A percentile compares a stretch with the other conserved stretches of the same genome.
These are phyloP conservation scores for Elysia crispata DNA, from an alignment of 2,888 invertebrate species.

Conservation along the genomic window DNA sequence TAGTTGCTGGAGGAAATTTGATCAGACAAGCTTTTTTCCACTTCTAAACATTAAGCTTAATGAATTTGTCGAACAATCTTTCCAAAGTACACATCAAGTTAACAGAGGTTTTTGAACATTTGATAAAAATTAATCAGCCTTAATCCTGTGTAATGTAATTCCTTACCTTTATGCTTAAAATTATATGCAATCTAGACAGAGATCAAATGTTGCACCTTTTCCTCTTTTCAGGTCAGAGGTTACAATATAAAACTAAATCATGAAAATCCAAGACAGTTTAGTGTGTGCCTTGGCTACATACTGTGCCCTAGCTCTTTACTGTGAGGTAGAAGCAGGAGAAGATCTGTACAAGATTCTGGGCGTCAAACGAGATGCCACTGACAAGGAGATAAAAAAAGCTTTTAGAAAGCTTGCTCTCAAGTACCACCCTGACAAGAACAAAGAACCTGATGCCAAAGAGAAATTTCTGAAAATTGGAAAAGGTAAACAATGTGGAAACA, in stretches of 20 bases:
- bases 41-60: too few relatives aligned
- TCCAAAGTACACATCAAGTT: too few relatives aligned
- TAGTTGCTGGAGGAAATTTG: too few relatives aligned
- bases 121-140: too few relatives aligned
- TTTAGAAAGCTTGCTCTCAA: constrained; percentile 80
- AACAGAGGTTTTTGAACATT: too few relatives aligned
- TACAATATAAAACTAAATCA: neutral
- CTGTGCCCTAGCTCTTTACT: neutral
- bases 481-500: constrained; percentile 75
- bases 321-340: constrained; percentile 54
- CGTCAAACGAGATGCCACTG: constrained; percentile 76
- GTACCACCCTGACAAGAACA: constrained; percentile 80
- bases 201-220: too few relatives aligned
- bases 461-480: constrained; percentile 80
- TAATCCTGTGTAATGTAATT: too few relatives aligned
- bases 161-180: too few relatives aligned
- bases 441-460: constrained; percentile 78
- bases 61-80: too few relatives aligned
- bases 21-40: too few relatives aligned
- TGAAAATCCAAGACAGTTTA: constrained; percentile 31
- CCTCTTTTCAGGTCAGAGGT: neutral
- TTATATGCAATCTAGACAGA: too few relatives aligned
- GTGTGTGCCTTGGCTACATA: constrained; percentile 6
- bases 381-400: constrained; percentile 80
- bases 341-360: constrained; percentile 80